Percentiles rank a stretch among this genome's conserved stretches.
These are phyloP conservation scores for Andinoacara biseriatus DNA, from an alignment of 2,113 vertebrate species.

Conservation along the genomic window DNA sequence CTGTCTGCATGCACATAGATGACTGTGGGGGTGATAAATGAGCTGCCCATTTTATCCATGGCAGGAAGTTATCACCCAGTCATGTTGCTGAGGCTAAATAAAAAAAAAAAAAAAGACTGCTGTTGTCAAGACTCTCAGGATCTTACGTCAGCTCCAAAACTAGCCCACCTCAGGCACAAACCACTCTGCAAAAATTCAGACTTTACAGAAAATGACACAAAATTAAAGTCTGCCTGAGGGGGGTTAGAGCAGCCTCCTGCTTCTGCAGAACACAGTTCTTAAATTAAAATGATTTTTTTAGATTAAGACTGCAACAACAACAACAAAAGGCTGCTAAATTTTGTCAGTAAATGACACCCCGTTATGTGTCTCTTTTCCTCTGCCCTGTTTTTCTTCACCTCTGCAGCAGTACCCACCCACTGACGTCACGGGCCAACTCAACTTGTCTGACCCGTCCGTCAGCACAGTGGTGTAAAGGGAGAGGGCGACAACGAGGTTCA, in stretches of 20 bases:
- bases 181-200: slow-evolving; percentile 3
- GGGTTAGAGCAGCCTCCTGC: slow-evolving; percentile 52
- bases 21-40: slow-evolving; percentile 38
- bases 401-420: slow-evolving; percentile 98
- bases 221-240: slow-evolving; percentile 53
- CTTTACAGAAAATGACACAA: not conserved
- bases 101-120: slow-evolving; percentile 27
- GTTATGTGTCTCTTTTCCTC: slow-evolving; percentile 32
- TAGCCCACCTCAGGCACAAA: slow-evolving; percentile 67
- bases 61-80: slow-evolving; percentile 25
- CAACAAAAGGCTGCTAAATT: not conserved
- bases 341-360: slow-evolving; percentile 37
- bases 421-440: slow-evolving; percentile 98
- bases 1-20: slow-evolving; percentile 34
- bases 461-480: slow-evolving; percentile 94
- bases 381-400: slow-evolving; percentile 68
- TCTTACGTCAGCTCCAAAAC: slow-evolving; percentile 49
- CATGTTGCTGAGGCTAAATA: not conserved
- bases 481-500: slow-evolving; percentile 35
- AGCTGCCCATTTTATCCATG: slow-evolving; percentile 14
- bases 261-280: slow-evolving; percentile 41
- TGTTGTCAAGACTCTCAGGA: slow-evolving; percentile 49
- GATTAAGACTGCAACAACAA: not conserved
- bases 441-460: slow-evolving; percentile 99
- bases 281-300: not conserved